phyloP scores from a whole-genome alignment of 2,888 invertebrate genomes.

The Laspeyria flexula region DNA sequence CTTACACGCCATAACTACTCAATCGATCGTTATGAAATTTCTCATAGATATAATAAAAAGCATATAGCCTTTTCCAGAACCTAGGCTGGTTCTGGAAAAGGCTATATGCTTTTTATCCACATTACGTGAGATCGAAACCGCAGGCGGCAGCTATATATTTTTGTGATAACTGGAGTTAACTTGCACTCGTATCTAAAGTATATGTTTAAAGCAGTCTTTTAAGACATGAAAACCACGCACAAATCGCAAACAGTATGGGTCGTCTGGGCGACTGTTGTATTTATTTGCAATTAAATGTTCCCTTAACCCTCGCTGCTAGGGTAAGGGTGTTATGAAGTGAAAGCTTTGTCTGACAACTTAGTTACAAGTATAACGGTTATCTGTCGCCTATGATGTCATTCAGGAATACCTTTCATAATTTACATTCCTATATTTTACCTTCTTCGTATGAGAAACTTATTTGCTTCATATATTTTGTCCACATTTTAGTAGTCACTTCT shows the following conservation, averaged over 20 bases:
- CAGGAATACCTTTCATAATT: not conserved
- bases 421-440: not conserved
- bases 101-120: no score
- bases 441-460: not conserved
- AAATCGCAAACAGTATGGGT: not conserved
- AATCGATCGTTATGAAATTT: no score
- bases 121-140: no score
- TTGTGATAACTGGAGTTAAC: no score
- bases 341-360: not conserved
- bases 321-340: not conserved
- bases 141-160: no score
- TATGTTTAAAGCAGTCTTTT: not conserved
- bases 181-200: no score
- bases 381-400: not conserved
- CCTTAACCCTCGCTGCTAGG: not conserved
- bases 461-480: not conserved
- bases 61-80: no score
- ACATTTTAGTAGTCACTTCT: not conserved
- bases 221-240: not conserved
- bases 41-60: no score
- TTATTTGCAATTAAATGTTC: not conserved
- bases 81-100: no score
- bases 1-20: no score
- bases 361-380: not conserved
- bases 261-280: not conserved